phyloP scores from a whole-genome alignment of 2,797 vertebrate genomes.

The Poecilia picta region DNA sequence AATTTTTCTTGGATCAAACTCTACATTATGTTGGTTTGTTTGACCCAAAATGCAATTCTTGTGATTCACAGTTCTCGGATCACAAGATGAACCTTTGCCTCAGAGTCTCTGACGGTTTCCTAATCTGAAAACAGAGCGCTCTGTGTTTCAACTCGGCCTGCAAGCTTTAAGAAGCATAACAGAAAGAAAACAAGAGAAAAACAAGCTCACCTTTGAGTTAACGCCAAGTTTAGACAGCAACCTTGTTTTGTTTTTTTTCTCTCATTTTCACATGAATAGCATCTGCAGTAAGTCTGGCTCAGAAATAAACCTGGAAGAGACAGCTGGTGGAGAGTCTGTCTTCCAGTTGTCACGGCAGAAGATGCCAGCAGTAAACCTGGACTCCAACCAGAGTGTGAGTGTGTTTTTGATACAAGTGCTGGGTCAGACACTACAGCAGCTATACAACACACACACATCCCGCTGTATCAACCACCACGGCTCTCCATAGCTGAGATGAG shows the following conservation, averaged over 20 bases:
- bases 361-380: slow-evolving; percentile 31
- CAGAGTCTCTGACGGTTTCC: neutral
- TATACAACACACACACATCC: slow-evolving; percentile 45
- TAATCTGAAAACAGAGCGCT: slow-evolving; percentile 5
- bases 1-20: neutral
- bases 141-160: slow-evolving; percentile 6
- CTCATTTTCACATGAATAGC: neutral
- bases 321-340: slow-evolving; percentile 23
- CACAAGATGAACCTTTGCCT: slow-evolving; percentile 31
- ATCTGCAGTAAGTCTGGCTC: neutral
- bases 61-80: neutral
- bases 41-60: neutral
- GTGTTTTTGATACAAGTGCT: slow-evolving; percentile 36
- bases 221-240: neutral
- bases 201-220: neutral
- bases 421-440: slow-evolving; percentile 48
- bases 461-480: slow-evolving; percentile 30
- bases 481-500: slow-evolving; percentile 50
- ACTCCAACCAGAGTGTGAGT: slow-evolving; percentile 11
- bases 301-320: slow-evolving; percentile 28
- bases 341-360: slow-evolving; percentile 51
- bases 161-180: neutral
- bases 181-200: neutral
- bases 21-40: neutral
- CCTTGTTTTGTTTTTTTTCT: neutral